Conservation (phyloP, 2,888 invertebrate species). For the Danaus chrysippus region DNA sequence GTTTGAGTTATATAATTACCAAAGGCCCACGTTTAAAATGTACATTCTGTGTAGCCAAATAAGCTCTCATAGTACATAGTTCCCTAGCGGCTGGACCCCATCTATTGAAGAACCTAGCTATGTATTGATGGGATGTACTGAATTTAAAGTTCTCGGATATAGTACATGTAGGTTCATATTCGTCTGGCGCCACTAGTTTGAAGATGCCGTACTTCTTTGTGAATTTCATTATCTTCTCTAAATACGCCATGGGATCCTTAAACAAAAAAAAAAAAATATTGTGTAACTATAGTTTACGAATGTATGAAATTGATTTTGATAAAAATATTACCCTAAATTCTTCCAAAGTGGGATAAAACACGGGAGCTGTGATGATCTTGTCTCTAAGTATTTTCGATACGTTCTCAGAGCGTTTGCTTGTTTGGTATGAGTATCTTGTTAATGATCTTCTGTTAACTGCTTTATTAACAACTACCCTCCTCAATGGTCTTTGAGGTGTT, state of each 20-base stretch:
- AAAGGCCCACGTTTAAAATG: conserved; percentile 86
- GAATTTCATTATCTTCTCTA: conserved; percentile 86
- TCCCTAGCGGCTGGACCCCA: conserved; percentile 95
- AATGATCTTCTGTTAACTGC: too few relatives aligned
- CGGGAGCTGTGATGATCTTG: conserved; percentile 85
- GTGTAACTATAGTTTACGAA: too few relatives aligned
- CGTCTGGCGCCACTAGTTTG: conserved; percentile 89
- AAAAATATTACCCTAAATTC: conserved; percentile 80
- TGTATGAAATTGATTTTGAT: neutral
- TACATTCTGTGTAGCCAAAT: conserved; percentile 87
- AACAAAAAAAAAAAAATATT: conserved; percentile 10
- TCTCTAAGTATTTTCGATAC: conserved; percentile 38
- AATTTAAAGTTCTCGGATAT: conserved; percentile 92
- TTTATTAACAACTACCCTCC: too few relatives aligned
- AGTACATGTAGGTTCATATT: conserved; percentile 87
- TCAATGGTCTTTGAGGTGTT: too few relatives aligned
- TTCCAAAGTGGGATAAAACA: conserved; percentile 88
- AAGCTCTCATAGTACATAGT: conserved; percentile 90
- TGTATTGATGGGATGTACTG: conserved; percentile 92
- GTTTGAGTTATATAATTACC: conserved; percentile 66
- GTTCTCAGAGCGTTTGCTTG: too few relatives aligned
- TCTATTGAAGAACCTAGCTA: conserved; percentile 90
- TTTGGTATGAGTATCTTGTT: too few relatives aligned
- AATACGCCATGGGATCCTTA: conserved; percentile 90
- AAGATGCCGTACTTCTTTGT: conserved; percentile 93